These are phyloP conservation scores for Pediacus dermestoides DNA, from an alignment of 2,888 invertebrate genomes.

Conservation along the genomic window DNA sequence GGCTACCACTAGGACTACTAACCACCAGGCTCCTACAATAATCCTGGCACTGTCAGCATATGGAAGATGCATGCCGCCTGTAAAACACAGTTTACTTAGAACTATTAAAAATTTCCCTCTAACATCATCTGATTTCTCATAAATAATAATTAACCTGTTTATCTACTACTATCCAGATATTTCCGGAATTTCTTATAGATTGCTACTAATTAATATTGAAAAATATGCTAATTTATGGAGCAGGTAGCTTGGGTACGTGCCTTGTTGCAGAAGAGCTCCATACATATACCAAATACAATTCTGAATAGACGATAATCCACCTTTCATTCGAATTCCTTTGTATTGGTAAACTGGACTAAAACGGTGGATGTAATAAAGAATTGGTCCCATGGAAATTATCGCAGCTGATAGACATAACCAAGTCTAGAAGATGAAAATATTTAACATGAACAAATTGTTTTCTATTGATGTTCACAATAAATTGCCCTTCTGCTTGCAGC, in stretches of 20 bases:
- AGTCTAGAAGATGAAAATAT: constrained; percentile 56
- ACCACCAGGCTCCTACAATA: constrained; percentile 88
- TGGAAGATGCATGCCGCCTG: constrained; percentile 85
- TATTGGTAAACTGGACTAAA: constrained; percentile 70
- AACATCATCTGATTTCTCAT: too few species aligned
- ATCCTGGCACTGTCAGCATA: constrained; percentile 81
- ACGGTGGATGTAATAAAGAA: constrained; percentile 69
- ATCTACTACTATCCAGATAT: too few species aligned
- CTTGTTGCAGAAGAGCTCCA: constrained; percentile 88
- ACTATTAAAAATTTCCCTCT: too few species aligned
- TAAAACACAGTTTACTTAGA: too few species aligned
- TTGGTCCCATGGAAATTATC: constrained; percentile 72
- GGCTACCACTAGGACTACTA: constrained; percentile 82
- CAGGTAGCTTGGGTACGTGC: too few species aligned
- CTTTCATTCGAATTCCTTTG: constrained; percentile 54
- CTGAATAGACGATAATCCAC: constrained; percentile 60
- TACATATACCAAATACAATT: constrained; percentile 87
- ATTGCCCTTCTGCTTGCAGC: too few species aligned
- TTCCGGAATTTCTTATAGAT: too few species aligned
- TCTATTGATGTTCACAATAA: too few species aligned
- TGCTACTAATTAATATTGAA: too few species aligned
- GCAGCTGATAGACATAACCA: constrained; percentile 78
- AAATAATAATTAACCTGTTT: too few species aligned
- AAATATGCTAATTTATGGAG: too few species aligned
- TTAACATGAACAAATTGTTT: too few species aligned